Conservation (phyloP, 2,113 vertebrate genomes). For the Pristiophorus japonicus region DNA sequence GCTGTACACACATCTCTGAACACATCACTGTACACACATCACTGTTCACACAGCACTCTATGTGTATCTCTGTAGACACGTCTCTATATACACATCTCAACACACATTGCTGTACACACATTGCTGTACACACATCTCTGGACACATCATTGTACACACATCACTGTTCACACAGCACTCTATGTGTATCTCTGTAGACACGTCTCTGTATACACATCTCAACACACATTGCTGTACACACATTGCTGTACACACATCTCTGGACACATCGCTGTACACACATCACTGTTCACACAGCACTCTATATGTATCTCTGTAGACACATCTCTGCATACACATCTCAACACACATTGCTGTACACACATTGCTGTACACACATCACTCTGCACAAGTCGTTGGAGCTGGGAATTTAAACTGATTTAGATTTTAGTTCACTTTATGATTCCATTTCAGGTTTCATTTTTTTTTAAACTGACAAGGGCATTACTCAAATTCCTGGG, state of each 20-base stretch:
- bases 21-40: too few species aligned
- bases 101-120: neutral
- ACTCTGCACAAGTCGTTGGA: neutral
- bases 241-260: neutral
- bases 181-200: neutral
- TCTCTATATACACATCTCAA: neutral
- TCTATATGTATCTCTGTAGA: neutral
- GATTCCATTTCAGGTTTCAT: neutral
- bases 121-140: neutral
- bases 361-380: neutral
- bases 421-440: neutral
- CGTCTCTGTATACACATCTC: neutral
- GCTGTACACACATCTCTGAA: too few species aligned
- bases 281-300: neutral
- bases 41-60: too few species aligned
- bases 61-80: neutral
- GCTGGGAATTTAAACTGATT: neutral
- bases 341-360: neutral
- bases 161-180: neutral
- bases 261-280: neutral
- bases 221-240: neutral
- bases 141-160: neutral
- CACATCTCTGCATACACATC: neutral
- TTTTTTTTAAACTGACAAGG: neutral
- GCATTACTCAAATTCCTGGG: neutral